Base-by-base conservation (phyloP, 2,797 vertebrate genomes). In the Gymnothorax reevesii region DNA sequence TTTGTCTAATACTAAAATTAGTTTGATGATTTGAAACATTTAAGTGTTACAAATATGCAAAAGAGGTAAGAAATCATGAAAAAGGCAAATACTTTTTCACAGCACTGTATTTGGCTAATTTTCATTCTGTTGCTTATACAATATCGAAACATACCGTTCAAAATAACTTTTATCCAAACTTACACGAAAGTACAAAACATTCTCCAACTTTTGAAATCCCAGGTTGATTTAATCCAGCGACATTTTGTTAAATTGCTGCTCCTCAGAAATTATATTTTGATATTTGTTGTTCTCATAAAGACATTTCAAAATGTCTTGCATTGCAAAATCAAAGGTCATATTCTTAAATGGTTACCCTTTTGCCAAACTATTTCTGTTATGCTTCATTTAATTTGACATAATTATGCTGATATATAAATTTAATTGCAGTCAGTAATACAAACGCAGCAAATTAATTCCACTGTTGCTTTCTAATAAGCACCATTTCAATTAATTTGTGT, bases 241-340 rank as follows among this genome's bases (percentile, higher is more conserved):
- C 33, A 42, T 42, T 42, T 42, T 42, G 33, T 42, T 42, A 42
- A 42, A 42, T 42, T 42, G 33, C 6, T 66, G 69, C 69, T 27
- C 69, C 27, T 12, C 27, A 33, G 69, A 8, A 73, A 73, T 73
- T 2, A 15, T 73, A 12, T 27, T 73, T 73, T 73, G 69, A 73
- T 27, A 73, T 10, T 27, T 12, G 12, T 33, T 73, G 69, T 73
- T 73, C 13, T 73, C 10, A 73, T 4, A 73, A 73, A 73, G 69
- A 73, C 25, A 10, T 27, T 13, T 27, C 8, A 73, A 27, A 66
- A 66, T 42, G n/a, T 73, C 69, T 73, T 42, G 3, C 69, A 15
- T 73, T 8, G 69, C 69, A 73, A 73, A 73, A 73, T 33, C 25
- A 73, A 73, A 73, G 69, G 69, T 73, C 69, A 73, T 27, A 25